These are phyloP conservation scores for Candidula unifasciata DNA, from an alignment of 2,888 invertebrate species.

Conservation along the genomic window DNA sequence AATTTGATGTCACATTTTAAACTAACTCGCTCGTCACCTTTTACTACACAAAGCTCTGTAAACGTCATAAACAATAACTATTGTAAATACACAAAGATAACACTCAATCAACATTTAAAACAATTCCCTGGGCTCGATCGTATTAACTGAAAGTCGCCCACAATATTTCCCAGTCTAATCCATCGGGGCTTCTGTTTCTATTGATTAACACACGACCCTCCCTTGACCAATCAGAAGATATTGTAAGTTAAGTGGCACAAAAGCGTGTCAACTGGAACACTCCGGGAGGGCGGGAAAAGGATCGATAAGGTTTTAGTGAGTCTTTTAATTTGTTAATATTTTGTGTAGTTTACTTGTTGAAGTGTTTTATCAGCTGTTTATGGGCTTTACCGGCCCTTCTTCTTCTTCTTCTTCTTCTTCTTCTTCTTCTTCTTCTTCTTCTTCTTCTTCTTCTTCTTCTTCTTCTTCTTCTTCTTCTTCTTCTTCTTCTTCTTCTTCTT, in stretches of 20 bases:
- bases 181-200: conserved; percentile 51
- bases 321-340: too few relatives aligned
- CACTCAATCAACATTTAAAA: too few relatives aligned
- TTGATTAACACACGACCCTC: conserved; percentile 50
- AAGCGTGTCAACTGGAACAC: neutral
- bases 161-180: neutral
- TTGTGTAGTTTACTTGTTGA: too few relatives aligned
- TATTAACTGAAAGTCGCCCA: too few relatives aligned
- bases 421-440: neutral
- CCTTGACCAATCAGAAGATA: conserved; percentile 51
- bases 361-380: too few relatives aligned
- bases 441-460: neutral
- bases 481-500: neutral
- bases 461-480: neutral
- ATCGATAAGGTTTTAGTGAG: neutral
- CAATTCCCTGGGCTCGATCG: too few relatives aligned
- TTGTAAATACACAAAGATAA: too few relatives aligned
- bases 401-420: neutral
- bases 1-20: too few relatives aligned
- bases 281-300: neutral
- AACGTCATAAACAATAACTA: too few relatives aligned
- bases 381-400: too few relatives aligned
- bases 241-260: neutral
- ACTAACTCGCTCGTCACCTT: too few relatives aligned
- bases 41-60: too few relatives aligned